These are phyloP conservation scores for Laothoe populi DNA, from an alignment of 2,888 invertebrate species.

Conservation along the genomic window DNA sequence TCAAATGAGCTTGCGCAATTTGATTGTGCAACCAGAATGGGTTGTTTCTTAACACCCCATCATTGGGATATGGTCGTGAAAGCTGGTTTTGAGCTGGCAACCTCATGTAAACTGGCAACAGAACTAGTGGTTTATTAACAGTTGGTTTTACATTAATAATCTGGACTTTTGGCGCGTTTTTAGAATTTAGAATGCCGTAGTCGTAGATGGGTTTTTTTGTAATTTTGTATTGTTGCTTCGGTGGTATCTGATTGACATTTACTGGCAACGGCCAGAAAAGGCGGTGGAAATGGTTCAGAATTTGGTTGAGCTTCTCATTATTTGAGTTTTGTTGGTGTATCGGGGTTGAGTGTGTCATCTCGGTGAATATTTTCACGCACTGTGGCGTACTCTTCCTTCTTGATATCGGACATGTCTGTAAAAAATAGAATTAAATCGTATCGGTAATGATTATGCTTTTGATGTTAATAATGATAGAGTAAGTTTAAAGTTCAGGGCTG, in stretches of 20 bases:
- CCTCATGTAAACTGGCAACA: conserved; percentile 64
- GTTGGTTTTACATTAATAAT: conserved; percentile 55
- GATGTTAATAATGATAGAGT: not conserved
- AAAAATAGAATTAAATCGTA: conserved; percentile 32
- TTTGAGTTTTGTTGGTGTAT: conserved; percentile 40
- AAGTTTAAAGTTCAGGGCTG: too few species aligned
- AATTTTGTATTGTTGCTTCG: conserved; percentile 30
- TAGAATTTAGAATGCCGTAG: conserved; percentile 56
- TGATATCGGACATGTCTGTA: conserved; percentile 68
- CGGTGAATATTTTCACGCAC: conserved; percentile 57
- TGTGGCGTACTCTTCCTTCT: conserved; percentile 53
- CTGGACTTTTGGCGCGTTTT: conserved; percentile 54
- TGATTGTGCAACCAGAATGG: conserved; percentile 41
- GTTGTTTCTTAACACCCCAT: conserved; percentile 41
- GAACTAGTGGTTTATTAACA: conserved; percentile 47
- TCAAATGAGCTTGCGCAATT: conserved; percentile 32
- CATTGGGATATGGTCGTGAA: conserved; percentile 40
- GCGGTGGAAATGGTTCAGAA: conserved; percentile 53
- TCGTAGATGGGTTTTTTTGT: conserved; percentile 49
- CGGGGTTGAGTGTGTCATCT: conserved; percentile 50
- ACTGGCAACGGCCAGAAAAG: conserved; percentile 43
- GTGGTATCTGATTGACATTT: conserved; percentile 10
- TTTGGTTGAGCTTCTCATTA: conserved; percentile 42
- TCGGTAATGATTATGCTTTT: not conserved
- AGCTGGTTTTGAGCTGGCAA: conserved; percentile 37